These are phyloP conservation scores for Dolichomitus sp. DNA, from an alignment of 2,888 invertebrate species.

Conservation along the genomic window DNA sequence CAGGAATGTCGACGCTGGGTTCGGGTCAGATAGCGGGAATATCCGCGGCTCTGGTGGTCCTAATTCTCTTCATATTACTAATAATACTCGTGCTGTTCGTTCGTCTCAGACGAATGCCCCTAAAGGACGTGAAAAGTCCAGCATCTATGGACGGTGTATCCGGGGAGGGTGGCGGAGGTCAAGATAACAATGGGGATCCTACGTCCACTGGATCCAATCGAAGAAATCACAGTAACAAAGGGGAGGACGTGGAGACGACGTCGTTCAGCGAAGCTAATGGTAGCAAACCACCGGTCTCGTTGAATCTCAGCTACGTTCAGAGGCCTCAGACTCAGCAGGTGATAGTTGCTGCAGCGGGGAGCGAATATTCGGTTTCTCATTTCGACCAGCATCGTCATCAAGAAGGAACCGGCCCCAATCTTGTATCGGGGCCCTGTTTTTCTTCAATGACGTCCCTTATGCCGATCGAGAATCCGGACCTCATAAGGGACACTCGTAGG, in stretches of 20 bases:
- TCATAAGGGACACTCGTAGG: conserved; percentile 92
- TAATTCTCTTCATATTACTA: conserved; percentile 92
- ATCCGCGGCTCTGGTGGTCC: conserved; percentile 93
- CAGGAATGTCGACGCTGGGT: conserved; percentile 93
- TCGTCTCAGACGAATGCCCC: conserved; percentile 91
- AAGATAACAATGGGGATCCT: conserved; percentile 70
- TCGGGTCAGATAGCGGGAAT: conserved; percentile 95
- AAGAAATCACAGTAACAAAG: conserved; percentile 71
- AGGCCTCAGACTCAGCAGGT: conserved; percentile 74
- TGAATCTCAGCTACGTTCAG: conserved; percentile 82
- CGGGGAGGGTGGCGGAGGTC: conserved; percentile 61
- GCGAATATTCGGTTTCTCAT: conserved; percentile 86
- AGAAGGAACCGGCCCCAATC: conserved; percentile 37
- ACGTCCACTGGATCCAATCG: conserved; percentile 72
- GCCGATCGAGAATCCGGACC: conserved; percentile 93
- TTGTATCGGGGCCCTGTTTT: conserved; percentile 88
- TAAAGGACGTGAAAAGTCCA: conserved; percentile 92
- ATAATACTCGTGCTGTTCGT: conserved; percentile 92
- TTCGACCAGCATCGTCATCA: conserved; percentile 89
- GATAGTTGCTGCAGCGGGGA: conserved; percentile 81
- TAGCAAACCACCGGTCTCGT: conserved; percentile 78
- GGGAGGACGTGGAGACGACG: conserved; percentile 81
- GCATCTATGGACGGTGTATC: conserved; percentile 83
- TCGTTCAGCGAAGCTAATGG: conserved; percentile 75
- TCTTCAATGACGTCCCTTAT: conserved; percentile 91